Percentiles rank a stretch among this genome's conserved stretches.
phyloP scores from a whole-genome alignment of 35 echinoderm and acorn worm species.

The Hemicentrotus pulcherrimus region DNA sequence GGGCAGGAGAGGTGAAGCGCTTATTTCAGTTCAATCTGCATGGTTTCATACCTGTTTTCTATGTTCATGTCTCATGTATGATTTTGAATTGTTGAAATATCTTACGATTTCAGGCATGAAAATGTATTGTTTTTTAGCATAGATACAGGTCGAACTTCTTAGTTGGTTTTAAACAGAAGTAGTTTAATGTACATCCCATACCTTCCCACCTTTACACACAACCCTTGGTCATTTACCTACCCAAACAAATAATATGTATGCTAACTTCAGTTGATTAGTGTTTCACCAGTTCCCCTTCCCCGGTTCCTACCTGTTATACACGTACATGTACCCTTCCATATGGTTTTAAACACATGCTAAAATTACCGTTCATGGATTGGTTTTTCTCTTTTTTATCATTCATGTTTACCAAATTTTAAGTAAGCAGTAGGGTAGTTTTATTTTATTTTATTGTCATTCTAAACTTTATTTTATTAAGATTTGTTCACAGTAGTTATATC shows the following conservation, averaged over 20 bases:
- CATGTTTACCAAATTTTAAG: too few relatives aligned
- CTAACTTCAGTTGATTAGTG: background rate
- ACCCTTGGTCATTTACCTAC: background rate
- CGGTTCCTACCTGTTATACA: background rate
- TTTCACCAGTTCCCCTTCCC: background rate
- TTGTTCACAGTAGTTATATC: too few relatives aligned
- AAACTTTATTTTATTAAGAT: too few relatives aligned
- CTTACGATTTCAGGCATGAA: background rate
- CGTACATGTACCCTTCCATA: background rate
- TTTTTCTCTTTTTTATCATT: too few relatives aligned
- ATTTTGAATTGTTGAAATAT: background rate
- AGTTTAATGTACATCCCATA: background rate
- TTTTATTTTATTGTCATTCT: too few relatives aligned
- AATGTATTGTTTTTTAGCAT: background rate
- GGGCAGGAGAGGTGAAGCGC: background rate
- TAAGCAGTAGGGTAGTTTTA: too few relatives aligned
- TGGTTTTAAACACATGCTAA: too few relatives aligned
- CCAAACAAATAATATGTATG: background rate
- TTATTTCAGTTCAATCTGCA: background rate
- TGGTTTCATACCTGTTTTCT: background rate
- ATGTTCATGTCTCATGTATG: background rate
- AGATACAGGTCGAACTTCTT: background rate
- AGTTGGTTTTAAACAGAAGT: background rate
- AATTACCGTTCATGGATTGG: too few relatives aligned
- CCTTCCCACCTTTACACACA: background rate